Base-by-base conservation (phyloP, 2,888 invertebrate species). In the Bruchidius siliquastri region DNA sequence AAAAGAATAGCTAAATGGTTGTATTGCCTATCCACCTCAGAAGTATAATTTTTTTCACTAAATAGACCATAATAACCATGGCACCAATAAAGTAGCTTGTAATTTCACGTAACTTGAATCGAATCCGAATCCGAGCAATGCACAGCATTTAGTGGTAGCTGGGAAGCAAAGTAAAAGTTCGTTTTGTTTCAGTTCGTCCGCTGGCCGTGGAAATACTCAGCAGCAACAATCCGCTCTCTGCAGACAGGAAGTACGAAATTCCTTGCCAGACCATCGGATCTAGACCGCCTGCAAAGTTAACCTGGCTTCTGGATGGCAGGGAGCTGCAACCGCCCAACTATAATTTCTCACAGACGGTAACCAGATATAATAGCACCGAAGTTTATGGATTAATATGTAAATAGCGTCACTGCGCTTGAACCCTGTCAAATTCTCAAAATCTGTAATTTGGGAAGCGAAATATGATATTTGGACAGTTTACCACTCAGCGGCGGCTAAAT, bases 261-360 rank as follows among this genome's bases (percentile, higher is more conserved):
- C 92, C 92, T 67, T 97, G 96, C 84, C 92, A 93, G 84, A 92
- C 94, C 0, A 90, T 92, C 71, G 96, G 96, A 0, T 95, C 96
- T 2, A 88, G 95, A 76, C 96, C 96, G 0, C 93, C 96, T 0
- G 95, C 96, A 0, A 90, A 92, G 82, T 92, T 96, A 76, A 91
- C 93, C 0, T 96, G 96, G 96, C 94, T 92, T 91, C 90, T 95
- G 88, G 94, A 94, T 81, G 92, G 91, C 70, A 89, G 90, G 76
- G 91, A 91, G 79, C 86, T 95, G 78, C 81, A 81, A 68, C 79
- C 83, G 22, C 81, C 83, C 21, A 80, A 82, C 76, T 88, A 88
- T 69, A 88, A 88, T 78, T 86, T 86, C 77, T 87, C 88, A 0
- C 88, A 89, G 81, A 86, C 85, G 86, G 90, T 90, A 84, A 86